Conservation (phyloP, 2,797 vertebrate species). For the Crenichthys baileyi region DNA sequence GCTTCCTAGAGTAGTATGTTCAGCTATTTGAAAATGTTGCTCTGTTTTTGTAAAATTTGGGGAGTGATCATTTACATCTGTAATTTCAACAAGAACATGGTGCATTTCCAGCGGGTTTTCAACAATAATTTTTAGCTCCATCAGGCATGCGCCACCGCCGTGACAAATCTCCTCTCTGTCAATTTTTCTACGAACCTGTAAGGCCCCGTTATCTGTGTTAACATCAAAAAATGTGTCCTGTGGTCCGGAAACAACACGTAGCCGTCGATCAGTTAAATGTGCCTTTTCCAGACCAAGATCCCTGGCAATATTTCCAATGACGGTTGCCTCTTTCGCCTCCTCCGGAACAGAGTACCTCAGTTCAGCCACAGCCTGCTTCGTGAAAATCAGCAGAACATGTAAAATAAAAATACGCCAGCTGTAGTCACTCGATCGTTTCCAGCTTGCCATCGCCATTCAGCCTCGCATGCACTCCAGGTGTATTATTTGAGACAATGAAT, state of each 20-base stretch:
- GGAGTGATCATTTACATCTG: constrained; percentile 82
- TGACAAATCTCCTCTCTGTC: constrained; percentile 79
- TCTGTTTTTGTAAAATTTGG: constrained; percentile 73
- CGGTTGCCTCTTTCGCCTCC: constrained; percentile 73
- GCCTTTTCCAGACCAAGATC: constrained; percentile 79
- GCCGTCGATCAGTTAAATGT: constrained; percentile 71
- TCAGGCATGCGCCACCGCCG: constrained; percentile 58
- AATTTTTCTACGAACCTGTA: constrained; percentile 72
- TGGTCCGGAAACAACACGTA: constrained; percentile 73
- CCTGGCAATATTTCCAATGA: constrained; percentile 81
- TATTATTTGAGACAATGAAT: neutral
- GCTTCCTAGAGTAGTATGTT: constrained; percentile 52
- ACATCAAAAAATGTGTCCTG: constrained; percentile 74
- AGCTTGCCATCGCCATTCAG: neutral
- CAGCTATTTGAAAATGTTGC: constrained; percentile 69
- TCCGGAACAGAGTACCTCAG: constrained; percentile 81
- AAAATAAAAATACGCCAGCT: constrained; percentile 15
- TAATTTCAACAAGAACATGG: constrained; percentile 79
- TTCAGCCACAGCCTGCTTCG: constrained; percentile 56
- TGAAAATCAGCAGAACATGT: constrained; percentile 28
- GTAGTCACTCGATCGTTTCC: neutral
- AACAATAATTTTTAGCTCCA: constrained; percentile 78
- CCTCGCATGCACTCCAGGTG: too few species aligned
- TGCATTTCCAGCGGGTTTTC: constrained; percentile 84
- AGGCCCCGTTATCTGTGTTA: constrained; percentile 77